phyloP scores from a whole-genome alignment of 2,797 vertebrate genomes.

The Squalus acanthias region DNA sequence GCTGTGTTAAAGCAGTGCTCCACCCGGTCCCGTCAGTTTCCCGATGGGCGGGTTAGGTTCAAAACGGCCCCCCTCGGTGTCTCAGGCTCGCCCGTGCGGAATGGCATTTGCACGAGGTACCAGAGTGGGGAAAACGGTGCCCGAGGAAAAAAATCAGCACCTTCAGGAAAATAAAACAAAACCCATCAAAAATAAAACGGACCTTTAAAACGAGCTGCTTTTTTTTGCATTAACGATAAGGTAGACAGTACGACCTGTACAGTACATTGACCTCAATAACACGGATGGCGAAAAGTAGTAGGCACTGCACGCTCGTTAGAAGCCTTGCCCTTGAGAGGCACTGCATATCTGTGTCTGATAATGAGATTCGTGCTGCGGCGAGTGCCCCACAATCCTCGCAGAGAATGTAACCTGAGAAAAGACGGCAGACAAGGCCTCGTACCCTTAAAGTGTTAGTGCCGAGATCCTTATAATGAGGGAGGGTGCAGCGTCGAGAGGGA shows the following conservation, averaged over 20 bases:
- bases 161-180: neutral
- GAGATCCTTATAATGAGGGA: slow-evolving; percentile 27
- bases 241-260: neutral
- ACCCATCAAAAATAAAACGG: neutral
- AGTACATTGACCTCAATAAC: slow-evolving; percentile 30
- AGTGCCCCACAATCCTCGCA: neutral
- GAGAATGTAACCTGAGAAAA: neutral
- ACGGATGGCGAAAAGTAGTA: slow-evolving; percentile 3
- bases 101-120: neutral
- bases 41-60: neutral
- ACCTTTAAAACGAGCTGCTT: neutral
- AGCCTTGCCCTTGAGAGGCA: slow-evolving; percentile 23
- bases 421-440: neutral
- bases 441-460: slow-evolving; percentile 8
- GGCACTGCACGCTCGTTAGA: slow-evolving; percentile 21
- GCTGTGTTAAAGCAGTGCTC: neutral
- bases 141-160: neutral
- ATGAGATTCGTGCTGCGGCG: slow-evolving; percentile 18
- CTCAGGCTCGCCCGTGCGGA: neutral
- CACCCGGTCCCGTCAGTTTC: neutral
- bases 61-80: neutral
- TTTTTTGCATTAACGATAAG: slow-evolving; percentile 14
- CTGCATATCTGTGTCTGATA: slow-evolving; percentile 9
- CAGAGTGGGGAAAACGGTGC: neutral
- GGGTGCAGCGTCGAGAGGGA: neutral